phyloP scores from a whole-genome alignment of 2,113 vertebrate genomes.

The Oreochromis tanganicae region DNA sequence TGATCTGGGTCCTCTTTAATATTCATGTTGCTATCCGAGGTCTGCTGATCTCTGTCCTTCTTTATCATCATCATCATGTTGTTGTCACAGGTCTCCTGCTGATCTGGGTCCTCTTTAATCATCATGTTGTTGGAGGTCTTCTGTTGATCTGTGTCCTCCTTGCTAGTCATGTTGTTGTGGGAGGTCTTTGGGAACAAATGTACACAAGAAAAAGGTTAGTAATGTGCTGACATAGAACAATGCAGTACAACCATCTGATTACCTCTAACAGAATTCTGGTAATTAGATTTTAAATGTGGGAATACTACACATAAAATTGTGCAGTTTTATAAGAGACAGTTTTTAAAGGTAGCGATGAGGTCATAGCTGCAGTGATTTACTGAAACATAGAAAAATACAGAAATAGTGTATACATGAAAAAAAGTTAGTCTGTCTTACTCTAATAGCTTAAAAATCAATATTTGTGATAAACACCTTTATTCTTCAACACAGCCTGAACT shows the following conservation, averaged over 20 bases:
- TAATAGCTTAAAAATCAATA: fast-evolving
- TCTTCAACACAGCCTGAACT: neutral
- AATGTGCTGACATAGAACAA: neutral
- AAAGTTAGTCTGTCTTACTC: neutral
- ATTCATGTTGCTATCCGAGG: neutral
- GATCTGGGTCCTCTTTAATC: neutral
- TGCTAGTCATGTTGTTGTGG: neutral
- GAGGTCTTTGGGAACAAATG: neutral
- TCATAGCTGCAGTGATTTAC: neutral
- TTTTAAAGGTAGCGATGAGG: neutral
- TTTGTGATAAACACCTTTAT: neutral
- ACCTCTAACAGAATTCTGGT: neutral
- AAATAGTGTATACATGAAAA: fast-evolving
- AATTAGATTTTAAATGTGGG: neutral
- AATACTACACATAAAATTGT: neutral
- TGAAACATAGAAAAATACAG: neutral
- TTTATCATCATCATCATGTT: neutral
- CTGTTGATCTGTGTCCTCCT: fast-evolving
- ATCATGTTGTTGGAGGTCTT: fast-evolving
- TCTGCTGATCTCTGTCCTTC: neutral
- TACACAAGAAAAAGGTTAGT: neutral
- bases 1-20: neutral
- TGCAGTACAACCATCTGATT: fast-evolving
- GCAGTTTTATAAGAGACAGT: neutral
- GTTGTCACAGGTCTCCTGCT: neutral